phyloP scores from a whole-genome alignment of 2,113 vertebrate species.

The Apus apus region DNA sequence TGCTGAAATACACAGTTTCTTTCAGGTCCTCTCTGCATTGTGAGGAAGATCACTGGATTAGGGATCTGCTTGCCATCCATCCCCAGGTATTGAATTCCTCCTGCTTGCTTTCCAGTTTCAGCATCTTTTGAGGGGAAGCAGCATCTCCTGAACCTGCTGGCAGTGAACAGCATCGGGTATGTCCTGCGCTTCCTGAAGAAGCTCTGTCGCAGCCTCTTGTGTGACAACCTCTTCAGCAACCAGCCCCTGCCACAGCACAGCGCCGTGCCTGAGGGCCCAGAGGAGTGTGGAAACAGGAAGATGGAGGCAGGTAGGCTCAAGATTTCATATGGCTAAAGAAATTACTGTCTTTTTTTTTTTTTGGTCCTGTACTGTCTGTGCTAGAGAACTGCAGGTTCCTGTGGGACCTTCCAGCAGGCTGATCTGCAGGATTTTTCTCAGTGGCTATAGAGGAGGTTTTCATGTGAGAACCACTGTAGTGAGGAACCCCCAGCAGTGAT shows the following conservation, averaged over 20 bases:
- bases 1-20: not conserved
- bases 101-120: constrained; percentile 73
- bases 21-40: not conserved
- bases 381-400: not conserved
- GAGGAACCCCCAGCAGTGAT: not conserved
- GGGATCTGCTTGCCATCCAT: not conserved
- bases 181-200: constrained; percentile 96
- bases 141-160: constrained; percentile 90
- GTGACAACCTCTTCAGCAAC: constrained; percentile 95
- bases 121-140: constrained; percentile 97
- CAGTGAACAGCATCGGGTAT: constrained; percentile 93
- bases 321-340: not conserved
- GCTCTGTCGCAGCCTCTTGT: constrained; percentile 91
- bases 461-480: accelerated
- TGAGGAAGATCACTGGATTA: not conserved
- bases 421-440: not conserved
- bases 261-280: constrained; percentile 53
- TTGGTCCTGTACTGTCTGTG: not conserved
- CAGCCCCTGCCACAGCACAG: constrained; percentile 85
- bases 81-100: not conserved
- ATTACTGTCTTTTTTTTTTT: no score
- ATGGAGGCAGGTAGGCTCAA: constrained; percentile 73
- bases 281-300: constrained; percentile 44
- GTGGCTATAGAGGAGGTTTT: not conserved
- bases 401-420: not conserved